phyloP scores from a whole-genome alignment of 2,113 vertebrate species.

The Fregata magnificens region DNA sequence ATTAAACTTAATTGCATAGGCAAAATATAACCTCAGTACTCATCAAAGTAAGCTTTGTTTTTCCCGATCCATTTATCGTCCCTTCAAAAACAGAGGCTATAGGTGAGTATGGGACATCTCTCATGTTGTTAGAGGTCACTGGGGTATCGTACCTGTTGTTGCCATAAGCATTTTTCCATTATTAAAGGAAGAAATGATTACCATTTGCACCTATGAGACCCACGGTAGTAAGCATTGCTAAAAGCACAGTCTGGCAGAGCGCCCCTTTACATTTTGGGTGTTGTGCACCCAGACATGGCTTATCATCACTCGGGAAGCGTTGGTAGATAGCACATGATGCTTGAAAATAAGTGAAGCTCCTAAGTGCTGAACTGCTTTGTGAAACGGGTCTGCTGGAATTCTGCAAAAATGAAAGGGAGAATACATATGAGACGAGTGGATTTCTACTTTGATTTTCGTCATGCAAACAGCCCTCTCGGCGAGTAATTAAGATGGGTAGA shows the following conservation, averaged over 20 bases:
- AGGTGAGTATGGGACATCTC: not conserved
- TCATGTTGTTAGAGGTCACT: not conserved
- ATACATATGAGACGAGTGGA: rapidly evolving
- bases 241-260: not conserved
- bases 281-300: not conserved
- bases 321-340: not conserved
- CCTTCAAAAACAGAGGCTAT: not conserved
- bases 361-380: not conserved
- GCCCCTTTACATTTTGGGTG: not conserved
- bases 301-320: rapidly evolving
- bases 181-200: not conserved
- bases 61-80: not conserved
- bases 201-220: not conserved
- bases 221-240: not conserved
- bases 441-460: not conserved
- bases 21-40: not conserved
- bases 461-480: not conserved
- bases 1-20: not conserved
- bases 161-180: not conserved
- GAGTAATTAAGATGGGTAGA: not conserved
- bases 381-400: not conserved
- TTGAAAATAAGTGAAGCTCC: not conserved
- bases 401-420: too few species aligned
- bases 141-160: not conserved
- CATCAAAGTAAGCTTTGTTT: not conserved